Evolutionary conservation across 2,797 vertebrate genomes (phyloP), one percentile per base, ranked within the genome.

Genomic region (Poecilia wingei): DNA sequence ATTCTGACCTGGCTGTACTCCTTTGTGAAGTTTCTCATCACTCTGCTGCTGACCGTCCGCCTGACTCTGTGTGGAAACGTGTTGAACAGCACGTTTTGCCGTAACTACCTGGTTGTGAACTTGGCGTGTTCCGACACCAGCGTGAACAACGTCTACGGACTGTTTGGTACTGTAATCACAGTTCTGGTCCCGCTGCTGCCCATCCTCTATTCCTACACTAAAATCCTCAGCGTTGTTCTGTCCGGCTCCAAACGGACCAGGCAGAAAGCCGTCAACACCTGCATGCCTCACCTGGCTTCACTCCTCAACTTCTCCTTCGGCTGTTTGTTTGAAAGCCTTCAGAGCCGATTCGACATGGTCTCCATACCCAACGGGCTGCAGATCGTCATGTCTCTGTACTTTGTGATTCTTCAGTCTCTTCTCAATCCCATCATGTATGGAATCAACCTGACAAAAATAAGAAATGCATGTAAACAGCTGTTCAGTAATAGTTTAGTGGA

Each of bases 251-350:
- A 72, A 70, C 81, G 79, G 73, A 89, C 51, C 0, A 49, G 88
- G 31, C 84, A 86, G 1, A 91, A 82, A 68, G 86, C 84, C 6
- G 6, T 88, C 9, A 80, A 57, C 4, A 90, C 88, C 51, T 89
- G 87, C 55, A 55, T 31, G 12, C 91, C 91, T 79, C 92, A 93
- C 47, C 76, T 92, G 0, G 73, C 43, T 0, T 90, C 89, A 0
- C 75, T 91, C 3, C 2, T 92, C 0, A 92, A 91, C 25, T 92
- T 89, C 0, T 76, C 81, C 14, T 72, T 49, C 18, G 53, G 69
- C 20, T 39, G 53, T 18, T 36, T 36, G 22, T 78, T 72, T 78
- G 77, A 78, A 47, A 49, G 59, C 1, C 22, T 78, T 6, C 77
- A 78, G 55, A 78, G 53, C 55, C 28, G 77, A 13, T 78, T 78